Conservation (phyloP, 2,888 invertebrate genomes). For the Microctonus hyperodae region DNA sequence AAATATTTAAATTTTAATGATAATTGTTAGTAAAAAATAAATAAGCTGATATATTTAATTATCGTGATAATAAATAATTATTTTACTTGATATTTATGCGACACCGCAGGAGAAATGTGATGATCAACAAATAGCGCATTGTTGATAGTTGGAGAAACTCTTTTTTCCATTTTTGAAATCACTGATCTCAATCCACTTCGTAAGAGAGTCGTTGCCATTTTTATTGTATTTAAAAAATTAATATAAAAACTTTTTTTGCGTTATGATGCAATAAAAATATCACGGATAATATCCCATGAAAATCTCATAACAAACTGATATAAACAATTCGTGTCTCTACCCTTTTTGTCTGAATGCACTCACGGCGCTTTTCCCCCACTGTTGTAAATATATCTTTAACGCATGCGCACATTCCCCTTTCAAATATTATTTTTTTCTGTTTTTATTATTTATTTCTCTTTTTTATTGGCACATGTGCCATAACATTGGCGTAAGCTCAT, state of each 20-base stretch:
- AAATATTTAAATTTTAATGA: too few relatives aligned
- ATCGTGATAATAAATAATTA: neutral
- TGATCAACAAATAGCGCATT: constrained; percentile 16
- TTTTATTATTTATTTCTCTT: constrained; percentile 21
- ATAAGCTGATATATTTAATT: neutral
- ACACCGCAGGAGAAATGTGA: neutral
- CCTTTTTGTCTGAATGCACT: constrained; percentile 47
- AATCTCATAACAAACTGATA: constrained; percentile 36
- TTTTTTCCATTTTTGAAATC: constrained; percentile 43
- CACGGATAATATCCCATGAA: constrained; percentile 3
- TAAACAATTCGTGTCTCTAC: constrained; percentile 34
- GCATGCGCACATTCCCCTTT: constrained; percentile 31
- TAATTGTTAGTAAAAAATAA: neutral
- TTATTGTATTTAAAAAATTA: constrained; percentile 4
- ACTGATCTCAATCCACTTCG: constrained; percentile 42
- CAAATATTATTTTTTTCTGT: constrained; percentile 25
- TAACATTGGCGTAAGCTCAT: constrained; percentile 31
- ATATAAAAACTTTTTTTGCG: constrained; percentile 9
- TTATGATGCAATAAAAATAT: neutral
- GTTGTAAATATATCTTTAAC: too few relatives aligned
- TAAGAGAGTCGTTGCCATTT: constrained; percentile 48
- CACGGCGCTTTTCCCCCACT: constrained; percentile 32
- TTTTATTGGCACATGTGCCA: constrained; percentile 19
- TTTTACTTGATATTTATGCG: constrained; percentile 25
- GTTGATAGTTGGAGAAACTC: constrained; percentile 32